Base-by-base conservation (phyloP, 2,113 vertebrate genomes). In the Nerophis ophidion region DNA sequence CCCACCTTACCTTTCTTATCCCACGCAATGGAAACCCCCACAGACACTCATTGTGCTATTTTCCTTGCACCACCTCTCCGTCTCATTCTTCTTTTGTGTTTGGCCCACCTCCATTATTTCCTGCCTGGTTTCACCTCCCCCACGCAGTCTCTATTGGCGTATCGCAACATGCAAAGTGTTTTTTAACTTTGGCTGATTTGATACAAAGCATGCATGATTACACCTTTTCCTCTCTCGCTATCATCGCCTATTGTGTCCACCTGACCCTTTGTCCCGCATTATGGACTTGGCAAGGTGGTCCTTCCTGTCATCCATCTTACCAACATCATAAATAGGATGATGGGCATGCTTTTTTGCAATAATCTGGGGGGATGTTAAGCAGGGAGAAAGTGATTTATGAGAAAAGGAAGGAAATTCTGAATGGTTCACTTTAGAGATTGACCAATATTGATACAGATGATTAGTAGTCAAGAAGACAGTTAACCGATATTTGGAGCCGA, bases 1-100 rank as follows among this genome's bases (percentile, higher is more conserved):
- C 68, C 60, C 54, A 65, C 42, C 9, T 68, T 58, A 74, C 48
- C 62, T 51, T 50, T 79, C 62, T 71, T 47, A 71, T 80, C 83
- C 83, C 74, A 80, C 81, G 66, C 68, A 51, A 48, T 80, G 84
- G 83, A 84, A 89, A 87, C 66, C 76, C 86, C 81, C 79, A n/a
- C 33, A 68, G 57, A 69, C 68, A 77, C 67, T 72, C 55, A 44
- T 80, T n/a, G 5, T 63, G 48, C 60, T 60, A 60, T 71, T 63
- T 69, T 40, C 49, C 68, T 57, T 57, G 65, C 59, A 60, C 9
- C 60, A 33, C 36, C 60, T 55, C 55, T 14, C 7, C 48, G 11
- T 62, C 46, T 42, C 16, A 36, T 17, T 62, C 40, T 6, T 54
- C 49, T 61, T 15, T 71, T 75, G 17, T 56, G 4, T 1, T 12